A percentile compares a stretch with the other conserved stretches of the same genome.
Conservation (phyloP, 2,113 vertebrate genomes). For the Trematocara unimaculatum region DNA sequence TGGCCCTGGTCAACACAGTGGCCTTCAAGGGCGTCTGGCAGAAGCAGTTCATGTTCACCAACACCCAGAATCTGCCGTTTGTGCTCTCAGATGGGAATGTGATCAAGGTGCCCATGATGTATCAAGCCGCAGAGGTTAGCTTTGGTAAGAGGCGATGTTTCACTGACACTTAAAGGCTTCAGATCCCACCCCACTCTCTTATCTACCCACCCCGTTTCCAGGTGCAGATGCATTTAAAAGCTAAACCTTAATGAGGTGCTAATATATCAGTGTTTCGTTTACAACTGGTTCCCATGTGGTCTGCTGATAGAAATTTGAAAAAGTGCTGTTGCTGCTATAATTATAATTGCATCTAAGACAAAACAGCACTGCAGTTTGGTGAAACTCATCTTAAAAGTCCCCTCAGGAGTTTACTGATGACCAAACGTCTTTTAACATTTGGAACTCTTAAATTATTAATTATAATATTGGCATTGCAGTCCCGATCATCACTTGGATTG, state of each 20-base stretch:
- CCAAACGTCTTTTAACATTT: background rate
- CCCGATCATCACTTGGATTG: background rate
- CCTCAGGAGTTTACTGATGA: background rate
- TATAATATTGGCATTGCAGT: background rate
- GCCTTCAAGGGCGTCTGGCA: constrained; percentile 84
- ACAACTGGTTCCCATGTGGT: background rate
- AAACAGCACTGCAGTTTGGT: background rate
- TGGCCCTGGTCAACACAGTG: constrained; percentile 78
- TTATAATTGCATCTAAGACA: background rate
- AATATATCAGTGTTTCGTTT: background rate
- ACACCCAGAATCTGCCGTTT: constrained; percentile 82
- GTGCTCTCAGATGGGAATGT: constrained; percentile 67
- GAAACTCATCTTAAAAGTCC: background rate
- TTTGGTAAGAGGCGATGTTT: constrained; percentile 75
- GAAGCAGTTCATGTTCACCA: constrained; percentile 78
- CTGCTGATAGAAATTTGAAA: background rate
- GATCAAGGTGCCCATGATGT: constrained; percentile 85
- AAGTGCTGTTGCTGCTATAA: background rate
- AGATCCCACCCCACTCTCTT: background rate
- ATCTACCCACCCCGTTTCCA: fast-evolving
- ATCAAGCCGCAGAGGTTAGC: constrained; percentile 80
- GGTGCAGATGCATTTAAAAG: background rate
- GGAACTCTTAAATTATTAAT: background rate
- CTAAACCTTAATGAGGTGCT: background rate
- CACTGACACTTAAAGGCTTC: background rate